These are phyloP conservation scores for Hypotaenidia philippensis DNA, from an alignment of 2,797 vertebrate genomes.

Conservation along the genomic window DNA sequence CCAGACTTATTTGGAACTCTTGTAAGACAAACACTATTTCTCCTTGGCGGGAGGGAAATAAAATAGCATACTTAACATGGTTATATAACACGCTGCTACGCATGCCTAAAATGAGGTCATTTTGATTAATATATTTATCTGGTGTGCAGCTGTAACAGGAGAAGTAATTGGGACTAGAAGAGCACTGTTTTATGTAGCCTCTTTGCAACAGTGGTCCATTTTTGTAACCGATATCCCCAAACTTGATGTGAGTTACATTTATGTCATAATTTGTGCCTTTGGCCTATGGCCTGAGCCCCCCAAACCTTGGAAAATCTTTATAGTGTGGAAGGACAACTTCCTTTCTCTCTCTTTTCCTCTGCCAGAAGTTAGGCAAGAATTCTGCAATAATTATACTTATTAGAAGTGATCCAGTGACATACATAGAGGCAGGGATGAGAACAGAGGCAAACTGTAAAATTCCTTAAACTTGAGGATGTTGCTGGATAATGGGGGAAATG, in stretches of 20 bases:
- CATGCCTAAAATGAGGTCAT: constrained; percentile 62
- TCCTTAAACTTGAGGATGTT: not conserved
- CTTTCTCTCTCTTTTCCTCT: not conserved
- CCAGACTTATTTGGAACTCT: constrained; percentile 57
- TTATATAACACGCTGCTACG: constrained; percentile 62
- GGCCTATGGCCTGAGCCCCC: not conserved
- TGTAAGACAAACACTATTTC: constrained; percentile 57
- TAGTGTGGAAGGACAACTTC: not conserved
- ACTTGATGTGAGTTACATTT: not conserved
- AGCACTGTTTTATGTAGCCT: not conserved
- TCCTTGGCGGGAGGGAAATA: constrained; percentile 63
- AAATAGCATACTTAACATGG: constrained; percentile 66
- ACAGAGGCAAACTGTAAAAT: not conserved
- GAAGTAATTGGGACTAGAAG: constrained; percentile 23
- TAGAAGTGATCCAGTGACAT: not conserved
- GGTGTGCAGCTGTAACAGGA: constrained; percentile 56
- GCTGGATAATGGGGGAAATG: not conserved
- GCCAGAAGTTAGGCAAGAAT: not conserved
- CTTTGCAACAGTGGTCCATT: not conserved
- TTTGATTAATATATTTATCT: constrained; percentile 76
- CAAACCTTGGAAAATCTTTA: not conserved
- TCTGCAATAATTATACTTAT: not conserved
- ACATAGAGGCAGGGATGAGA: not conserved
- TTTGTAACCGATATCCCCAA: not conserved
- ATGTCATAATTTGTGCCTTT: not conserved